Evolutionary conservation across 2,888 invertebrate genomes (phyloP).

Genomic region (Cyaniris semiargus): DNA sequence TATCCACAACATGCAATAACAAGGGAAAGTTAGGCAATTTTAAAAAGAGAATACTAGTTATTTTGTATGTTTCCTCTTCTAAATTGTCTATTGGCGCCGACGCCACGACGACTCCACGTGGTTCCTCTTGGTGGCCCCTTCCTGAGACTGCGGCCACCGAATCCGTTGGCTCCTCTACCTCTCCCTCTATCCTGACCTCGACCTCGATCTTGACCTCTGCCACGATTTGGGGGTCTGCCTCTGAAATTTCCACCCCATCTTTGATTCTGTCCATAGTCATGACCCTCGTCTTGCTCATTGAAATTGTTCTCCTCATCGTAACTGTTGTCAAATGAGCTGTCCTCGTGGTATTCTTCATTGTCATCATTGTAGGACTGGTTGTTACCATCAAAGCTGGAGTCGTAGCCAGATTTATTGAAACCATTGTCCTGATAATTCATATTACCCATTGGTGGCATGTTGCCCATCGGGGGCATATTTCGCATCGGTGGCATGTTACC

Average conservation of each 20-base stretch:
- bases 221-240: conserved; percentile 53
- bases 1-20: conserved; percentile 51
- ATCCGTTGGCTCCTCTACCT: conserved; percentile 56
- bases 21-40: conserved; percentile 40
- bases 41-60: conserved; percentile 53
- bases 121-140: conserved; percentile 55
- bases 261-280: conserved; percentile 56
- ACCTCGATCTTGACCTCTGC: conserved; percentile 56
- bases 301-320: conserved; percentile 61
- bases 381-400: conserved; percentile 56
- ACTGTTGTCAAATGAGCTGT: conserved; percentile 56
- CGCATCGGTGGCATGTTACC: conserved; percentile 52
- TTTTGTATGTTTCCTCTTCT: conserved; percentile 68
- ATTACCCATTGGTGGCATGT: conserved; percentile 53
- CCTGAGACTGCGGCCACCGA: conserved; percentile 46
- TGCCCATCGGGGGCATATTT: conserved; percentile 55
- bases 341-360: conserved; percentile 55
- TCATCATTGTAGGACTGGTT: conserved; percentile 62
- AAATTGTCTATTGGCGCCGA: conserved; percentile 61
- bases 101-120: conserved; percentile 58
- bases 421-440: conserved; percentile 66
- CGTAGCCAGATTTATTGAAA: conserved; percentile 65
- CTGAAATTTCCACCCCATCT: conserved; percentile 65
- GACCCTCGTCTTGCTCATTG: conserved; percentile 59
- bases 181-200: conserved; percentile 54